Evolutionary conservation across 2,888 invertebrate species (phyloP), one percentile per base, ranked within the genome.

Genomic region (Hydraecia micacea): DNA sequence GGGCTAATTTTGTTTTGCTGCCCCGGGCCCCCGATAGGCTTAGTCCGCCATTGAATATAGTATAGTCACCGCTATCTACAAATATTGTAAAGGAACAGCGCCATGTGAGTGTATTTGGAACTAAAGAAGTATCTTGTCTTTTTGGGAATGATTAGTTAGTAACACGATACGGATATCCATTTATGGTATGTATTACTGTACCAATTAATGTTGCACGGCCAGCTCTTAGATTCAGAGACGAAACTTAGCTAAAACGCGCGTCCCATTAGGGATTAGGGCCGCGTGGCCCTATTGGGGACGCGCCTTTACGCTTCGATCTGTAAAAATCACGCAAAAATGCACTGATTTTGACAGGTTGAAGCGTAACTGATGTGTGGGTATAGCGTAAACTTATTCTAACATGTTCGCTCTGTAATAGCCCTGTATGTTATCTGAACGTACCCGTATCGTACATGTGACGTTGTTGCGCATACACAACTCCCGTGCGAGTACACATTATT

Each of bases 61-160:
- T 42, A 28, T 25, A 39, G 25, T 55, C 28, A 28, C 21, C 36
- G 18, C 2, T 75, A 28, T n/a, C 21, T 39, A 39, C 25, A 60
- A 69, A 60, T 69, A 25, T 49, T n/a, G 18, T n/a, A 60, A 77
- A 36, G n/a, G 13, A 69, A 46, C 21, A 49, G 36, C 77, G 68
- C 70, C 5, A 28, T 66, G 49, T 65, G 39, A 58, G 36, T 28
- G 15, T 79, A 73, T 79, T 65, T 39, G n/a, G 39, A 58, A 66
- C 39, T 73, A 49, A 46, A 25, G 6, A 65, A 28, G 9, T 60
- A 60, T 49, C 36, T 28, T 72, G 25, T 32, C 28, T 55, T 55
- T 13, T 78, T 52, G n/a, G 69, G 46, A 77, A 46, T 55, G 55
- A 75, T 9, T 2, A 76, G 25, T 1, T 77, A 42, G 39, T 39